Conservation (phyloP, 2,797 vertebrate genomes). For the Lepus oiostolus region DNA sequence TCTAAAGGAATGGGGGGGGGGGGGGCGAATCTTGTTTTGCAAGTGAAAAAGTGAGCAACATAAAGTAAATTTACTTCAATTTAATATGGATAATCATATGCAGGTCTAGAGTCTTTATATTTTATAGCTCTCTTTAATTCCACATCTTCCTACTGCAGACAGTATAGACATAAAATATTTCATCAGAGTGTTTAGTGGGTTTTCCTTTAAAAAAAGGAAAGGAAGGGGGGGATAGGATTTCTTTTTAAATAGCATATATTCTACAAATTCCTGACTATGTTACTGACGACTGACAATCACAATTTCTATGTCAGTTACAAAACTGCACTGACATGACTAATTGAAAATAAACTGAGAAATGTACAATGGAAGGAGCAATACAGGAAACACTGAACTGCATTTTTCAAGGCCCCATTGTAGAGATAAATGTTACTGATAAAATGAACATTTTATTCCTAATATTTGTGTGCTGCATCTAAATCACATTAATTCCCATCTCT, state of each 20-base stretch:
- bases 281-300: constrained; percentile 63
- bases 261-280: constrained; percentile 63
- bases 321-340: constrained; percentile 66
- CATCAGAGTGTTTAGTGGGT: constrained; percentile 62
- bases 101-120: constrained; percentile 79
- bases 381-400: neutral
- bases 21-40: constrained; percentile 66
- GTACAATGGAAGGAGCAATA: constrained; percentile 5
- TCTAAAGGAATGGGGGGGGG: constrained; percentile 25
- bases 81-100: constrained; percentile 83
- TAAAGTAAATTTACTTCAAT: constrained; percentile 83
- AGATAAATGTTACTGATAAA: constrained; percentile 72
- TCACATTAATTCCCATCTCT: neutral
- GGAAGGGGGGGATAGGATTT: neutral
- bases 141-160: constrained; percentile 74
- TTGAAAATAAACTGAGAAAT: constrained; percentile 69
- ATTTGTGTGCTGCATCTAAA: constrained; percentile 78
- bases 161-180: constrained; percentile 82
- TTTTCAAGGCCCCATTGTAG: constrained; percentile 76
- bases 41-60: constrained; percentile 78
- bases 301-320: constrained; percentile 75
- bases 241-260: constrained; percentile 54
- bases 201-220: constrained; percentile 35
- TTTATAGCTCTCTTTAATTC: constrained; percentile 86
- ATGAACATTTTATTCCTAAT: constrained; percentile 70